These are phyloP conservation scores for Herpailurus yagouaroundi DNA, from an alignment of 2,113 vertebrate species.

Conservation along the genomic window DNA sequence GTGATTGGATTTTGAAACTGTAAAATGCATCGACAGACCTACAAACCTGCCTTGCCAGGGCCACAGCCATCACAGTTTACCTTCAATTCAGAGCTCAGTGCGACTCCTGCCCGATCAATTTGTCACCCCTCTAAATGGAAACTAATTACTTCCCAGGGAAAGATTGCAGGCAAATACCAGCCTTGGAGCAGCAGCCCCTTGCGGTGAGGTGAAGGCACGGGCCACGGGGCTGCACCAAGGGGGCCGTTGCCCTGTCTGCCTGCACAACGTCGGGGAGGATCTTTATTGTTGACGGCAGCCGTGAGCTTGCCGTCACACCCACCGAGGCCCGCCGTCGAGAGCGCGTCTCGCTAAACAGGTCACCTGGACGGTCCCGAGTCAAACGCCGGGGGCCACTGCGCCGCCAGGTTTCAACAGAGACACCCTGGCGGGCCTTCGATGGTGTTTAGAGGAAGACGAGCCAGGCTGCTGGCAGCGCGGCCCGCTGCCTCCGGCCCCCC, in stretches of 20 bases:
- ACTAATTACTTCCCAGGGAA: constrained; percentile 91
- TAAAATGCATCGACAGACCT: constrained; percentile 87
- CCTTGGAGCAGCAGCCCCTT: constrained; percentile 81
- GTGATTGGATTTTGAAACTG: constrained; percentile 88
- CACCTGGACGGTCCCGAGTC: constrained; percentile 74
- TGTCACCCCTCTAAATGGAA: constrained; percentile 92
- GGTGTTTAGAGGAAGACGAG: constrained; percentile 15
- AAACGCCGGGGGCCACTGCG: constrained; percentile 64
- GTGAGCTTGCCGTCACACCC: constrained; percentile 68
- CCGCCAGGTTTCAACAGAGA: constrained; percentile 45
- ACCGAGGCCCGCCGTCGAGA: constrained; percentile 62
- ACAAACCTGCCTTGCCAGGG: constrained; percentile 84
- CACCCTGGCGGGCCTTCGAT: constrained; percentile 40
- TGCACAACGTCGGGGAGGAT: constrained; percentile 58
- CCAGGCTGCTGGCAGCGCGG: constrained; percentile 9
- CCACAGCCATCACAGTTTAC: constrained; percentile 85
- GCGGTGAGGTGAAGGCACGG: constrained; percentile 76
- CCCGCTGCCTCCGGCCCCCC: neutral
- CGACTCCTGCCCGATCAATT: constrained; percentile 89
- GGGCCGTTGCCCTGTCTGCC: constrained; percentile 65
- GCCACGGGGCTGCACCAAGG: constrained; percentile 70
- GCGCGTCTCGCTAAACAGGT: constrained; percentile 75
- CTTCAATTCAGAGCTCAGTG: constrained; percentile 87
- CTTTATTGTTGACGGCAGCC: constrained; percentile 74
- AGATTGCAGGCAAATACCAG: constrained; percentile 84